A percentile compares a stretch with the other conserved stretches of the same genome.
Conservation (phyloP, 2,888 invertebrate species). For the Coleophora flavipennella region DNA sequence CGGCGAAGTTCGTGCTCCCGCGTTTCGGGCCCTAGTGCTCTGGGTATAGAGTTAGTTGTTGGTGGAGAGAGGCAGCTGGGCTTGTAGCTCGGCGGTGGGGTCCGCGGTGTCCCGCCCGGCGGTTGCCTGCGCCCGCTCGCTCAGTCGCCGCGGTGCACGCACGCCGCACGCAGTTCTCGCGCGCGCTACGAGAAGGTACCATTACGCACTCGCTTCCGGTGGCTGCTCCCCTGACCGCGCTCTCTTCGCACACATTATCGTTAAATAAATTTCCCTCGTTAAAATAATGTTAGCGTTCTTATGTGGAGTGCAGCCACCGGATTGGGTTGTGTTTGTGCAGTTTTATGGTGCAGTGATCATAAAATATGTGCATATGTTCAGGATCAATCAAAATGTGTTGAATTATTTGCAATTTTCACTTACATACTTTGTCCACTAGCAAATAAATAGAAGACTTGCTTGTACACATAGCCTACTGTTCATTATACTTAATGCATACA, state of each 20-base stretch:
- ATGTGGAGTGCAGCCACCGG: conserved; percentile 24
- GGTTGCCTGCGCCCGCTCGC: conserved; percentile 38
- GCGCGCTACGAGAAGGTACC: conserved; percentile 68
- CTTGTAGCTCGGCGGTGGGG: conserved; percentile 48
- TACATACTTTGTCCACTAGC: too few species aligned
- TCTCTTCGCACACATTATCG: conserved; percentile 9
- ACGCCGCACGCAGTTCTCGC: conserved; percentile 73
- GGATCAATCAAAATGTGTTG: too few species aligned
- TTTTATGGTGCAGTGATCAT: conserved; percentile 8
- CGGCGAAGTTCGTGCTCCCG: conserved; percentile 54
- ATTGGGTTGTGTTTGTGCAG: conserved; percentile 13
- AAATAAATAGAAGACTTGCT: too few species aligned
- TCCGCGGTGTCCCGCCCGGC: too few species aligned
- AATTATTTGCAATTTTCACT: too few species aligned
- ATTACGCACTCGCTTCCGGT: conserved; percentile 51
- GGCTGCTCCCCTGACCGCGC: conserved; percentile 16
- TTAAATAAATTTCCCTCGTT: conserved; percentile 9
- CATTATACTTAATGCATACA: conserved; percentile 14
- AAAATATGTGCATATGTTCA: too few species aligned
- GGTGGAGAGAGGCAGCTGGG: conserved; percentile 62
- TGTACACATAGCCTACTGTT: not conserved
- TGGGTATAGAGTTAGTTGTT: conserved; percentile 60
- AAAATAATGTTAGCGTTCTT: conserved; percentile 9
- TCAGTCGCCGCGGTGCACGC: conserved; percentile 65
- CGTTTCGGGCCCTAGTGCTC: conserved; percentile 60